Evolutionary conservation across 2,888 invertebrate species (phyloP).

Genomic region (Coremacera marginata): DNA sequence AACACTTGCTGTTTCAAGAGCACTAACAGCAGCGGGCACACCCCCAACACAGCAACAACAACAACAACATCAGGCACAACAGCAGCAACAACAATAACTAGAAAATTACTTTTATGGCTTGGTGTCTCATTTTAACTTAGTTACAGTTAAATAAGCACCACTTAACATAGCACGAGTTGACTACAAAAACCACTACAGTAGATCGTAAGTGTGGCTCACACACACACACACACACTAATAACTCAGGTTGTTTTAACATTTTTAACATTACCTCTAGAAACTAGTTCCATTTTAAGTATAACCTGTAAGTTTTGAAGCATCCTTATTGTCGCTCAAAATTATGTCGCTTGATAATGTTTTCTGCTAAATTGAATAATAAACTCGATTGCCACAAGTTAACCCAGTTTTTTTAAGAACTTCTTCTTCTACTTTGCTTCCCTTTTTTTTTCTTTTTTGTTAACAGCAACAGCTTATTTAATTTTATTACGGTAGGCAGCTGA

Average conservation of each 20-base stretch:
- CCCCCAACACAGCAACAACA: background rate
- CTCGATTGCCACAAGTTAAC: constrained; percentile 4
- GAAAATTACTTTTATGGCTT: background rate
- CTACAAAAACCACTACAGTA: background rate
- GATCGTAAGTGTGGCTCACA: background rate
- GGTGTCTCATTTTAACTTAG: background rate
- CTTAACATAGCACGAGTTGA: background rate
- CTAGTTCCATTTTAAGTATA: background rate
- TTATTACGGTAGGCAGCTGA: too few species aligned
- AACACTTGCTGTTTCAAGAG: constrained; percentile 1
- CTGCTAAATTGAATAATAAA: background rate
- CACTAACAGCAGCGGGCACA: background rate
- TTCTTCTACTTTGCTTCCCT: background rate
- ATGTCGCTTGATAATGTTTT: constrained; percentile 9
- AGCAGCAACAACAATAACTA: background rate
- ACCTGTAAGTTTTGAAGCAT: constrained; percentile 14
- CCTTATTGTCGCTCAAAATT: constrained; percentile 13
- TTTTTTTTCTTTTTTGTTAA: background rate
- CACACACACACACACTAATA: background rate
- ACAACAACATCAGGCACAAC: background rate
- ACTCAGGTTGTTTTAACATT: background rate
- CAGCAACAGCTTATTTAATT: too few species aligned
- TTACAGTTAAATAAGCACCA: background rate
- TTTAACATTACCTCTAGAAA: background rate
- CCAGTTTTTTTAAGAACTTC: background rate